These are phyloP conservation scores for Cephus pygmeus DNA, from an alignment of 2,888 invertebrate genomes.

Conservation along the genomic window DNA sequence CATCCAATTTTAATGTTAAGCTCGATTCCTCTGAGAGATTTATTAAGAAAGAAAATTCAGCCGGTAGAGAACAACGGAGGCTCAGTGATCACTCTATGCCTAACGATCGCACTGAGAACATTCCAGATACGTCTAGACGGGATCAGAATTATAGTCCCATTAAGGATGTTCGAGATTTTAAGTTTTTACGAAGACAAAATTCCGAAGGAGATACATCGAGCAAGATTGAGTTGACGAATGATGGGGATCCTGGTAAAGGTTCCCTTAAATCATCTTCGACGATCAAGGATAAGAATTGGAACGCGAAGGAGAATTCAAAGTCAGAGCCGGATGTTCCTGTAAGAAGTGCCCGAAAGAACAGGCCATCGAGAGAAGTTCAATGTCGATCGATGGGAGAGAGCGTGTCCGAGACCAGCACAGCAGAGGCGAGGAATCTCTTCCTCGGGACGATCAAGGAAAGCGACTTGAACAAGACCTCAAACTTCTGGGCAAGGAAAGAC, in stretches of 20 bases:
- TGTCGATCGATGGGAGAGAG: constrained; percentile 65
- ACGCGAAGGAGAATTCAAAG: constrained; percentile 44
- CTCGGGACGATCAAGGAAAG: constrained; percentile 62
- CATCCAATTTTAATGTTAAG: constrained; percentile 56
- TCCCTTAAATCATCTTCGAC: constrained; percentile 22
- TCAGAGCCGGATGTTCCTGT: constrained; percentile 62
- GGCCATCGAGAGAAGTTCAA: constrained; percentile 59
- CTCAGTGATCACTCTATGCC: constrained; percentile 44
- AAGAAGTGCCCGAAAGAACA: constrained; percentile 59
- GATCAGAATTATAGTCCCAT: constrained; percentile 36
- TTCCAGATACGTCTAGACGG: constrained; percentile 37
- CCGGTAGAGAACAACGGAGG: constrained; percentile 50
- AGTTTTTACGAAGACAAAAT: constrained; percentile 55
- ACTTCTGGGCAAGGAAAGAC: constrained; percentile 49
- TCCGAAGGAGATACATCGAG: constrained; percentile 57
- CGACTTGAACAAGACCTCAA: constrained; percentile 51
- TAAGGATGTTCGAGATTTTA: constrained; percentile 50
- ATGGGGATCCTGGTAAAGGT: constrained; percentile 20
- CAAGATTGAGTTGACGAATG: background rate
- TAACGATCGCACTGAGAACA: constrained; percentile 44
- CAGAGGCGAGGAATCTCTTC: constrained; percentile 55
- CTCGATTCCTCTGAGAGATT: constrained; percentile 49
- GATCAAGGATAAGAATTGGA: constrained; percentile 38
- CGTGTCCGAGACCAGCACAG: constrained; percentile 42
- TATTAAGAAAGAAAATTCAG: constrained; percentile 38